Evolutionary conservation across 2,888 invertebrate species (phyloP), one percentile per base, ranked within the genome.

Genomic region (Xestoiulus laeticollis): DNA sequence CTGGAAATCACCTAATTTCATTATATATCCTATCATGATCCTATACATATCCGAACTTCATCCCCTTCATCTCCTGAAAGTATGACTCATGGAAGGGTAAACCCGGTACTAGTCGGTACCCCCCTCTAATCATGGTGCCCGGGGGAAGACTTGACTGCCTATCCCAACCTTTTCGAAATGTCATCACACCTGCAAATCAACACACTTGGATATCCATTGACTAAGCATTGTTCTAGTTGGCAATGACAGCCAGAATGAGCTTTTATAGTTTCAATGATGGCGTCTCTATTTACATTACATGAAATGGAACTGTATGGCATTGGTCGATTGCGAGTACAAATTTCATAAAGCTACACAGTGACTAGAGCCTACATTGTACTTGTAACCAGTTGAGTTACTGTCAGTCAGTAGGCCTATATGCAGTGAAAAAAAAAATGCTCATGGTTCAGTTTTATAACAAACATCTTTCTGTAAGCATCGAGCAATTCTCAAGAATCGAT

Each of bases 131-230:
- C 78, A 16, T n/a, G 14, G 78, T 30, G 30, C 30, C 78, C 30
- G 0, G 12, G 30, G 78, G 78, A 78, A 14, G 78, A 78, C 78
- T n/a, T 6, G 26, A 38, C 38, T 38, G 38, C 68, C 26, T 30
- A 14, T 26, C 78, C 59, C 16, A 16, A 78, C 78, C 78, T 78
- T 78, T 78, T 26, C 30, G 30, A 78, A 78, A 78, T 78, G 78
- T 78, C 78, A 78, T 78, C 78, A 30, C 78, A 78, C 78, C 78
- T 78, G 78, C 30, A 32, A 68, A 68, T 68, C 2, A n/a, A 26
- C 8, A 26, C 26, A 12, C 26, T 26, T 10, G 4, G n/a, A 68
- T 26, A 68, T 68, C 26, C n/a, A 78, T 78, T 26, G 16, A 78
- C 30, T 4, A 30, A 30, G 78, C 16, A 30, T 78, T 78, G 16